Evolutionary conservation across 2,888 invertebrate species (phyloP).

Genomic region (Ceriagrion tenellum): DNA sequence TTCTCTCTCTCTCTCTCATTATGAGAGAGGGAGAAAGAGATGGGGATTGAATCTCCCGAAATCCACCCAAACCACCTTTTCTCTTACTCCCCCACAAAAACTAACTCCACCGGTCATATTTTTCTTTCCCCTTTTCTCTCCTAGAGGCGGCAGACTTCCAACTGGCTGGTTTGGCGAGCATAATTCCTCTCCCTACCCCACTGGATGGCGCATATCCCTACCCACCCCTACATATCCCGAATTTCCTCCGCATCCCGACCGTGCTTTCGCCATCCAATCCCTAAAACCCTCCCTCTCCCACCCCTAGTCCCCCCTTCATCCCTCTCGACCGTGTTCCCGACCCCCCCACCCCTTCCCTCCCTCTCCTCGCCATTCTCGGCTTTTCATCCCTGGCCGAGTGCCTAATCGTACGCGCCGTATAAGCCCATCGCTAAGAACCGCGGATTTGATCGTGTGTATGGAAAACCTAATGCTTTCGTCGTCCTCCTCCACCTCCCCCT

Average conservation of each 20-base stretch:
- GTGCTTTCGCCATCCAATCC: neutral
- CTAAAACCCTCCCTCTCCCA: neutral
- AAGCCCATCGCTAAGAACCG: slow-evolving; percentile 60
- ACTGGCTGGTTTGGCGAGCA: neutral
- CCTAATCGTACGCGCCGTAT: slow-evolving; percentile 49
- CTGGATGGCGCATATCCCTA: neutral
- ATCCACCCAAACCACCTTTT: neutral
- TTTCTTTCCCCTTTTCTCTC: neutral
- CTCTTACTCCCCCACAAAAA: neutral
- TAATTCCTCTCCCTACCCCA: slow-evolving; percentile 27
- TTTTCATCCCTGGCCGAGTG: slow-evolving; percentile 26
- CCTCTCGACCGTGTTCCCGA: neutral
- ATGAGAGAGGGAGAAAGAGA: too few relatives aligned
- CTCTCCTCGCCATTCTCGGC: slow-evolving; percentile 44
- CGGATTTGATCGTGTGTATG: slow-evolving; percentile 55
- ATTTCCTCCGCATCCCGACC: neutral
- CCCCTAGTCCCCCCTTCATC: neutral
- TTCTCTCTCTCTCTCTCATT: neutral
- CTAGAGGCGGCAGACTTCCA: neutral
- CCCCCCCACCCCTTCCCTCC: neutral
- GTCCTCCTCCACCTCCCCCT: neutral
- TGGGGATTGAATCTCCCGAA: too few relatives aligned
- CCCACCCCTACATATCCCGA: neutral
- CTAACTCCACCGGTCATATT: neutral
- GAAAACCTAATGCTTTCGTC: slow-evolving; percentile 49